Percentiles rank a stretch among this genome's conserved stretches.
Evolutionary conservation across 2,113 vertebrate species (phyloP).

Genomic region (Erythrocercus mccallii): DNA sequence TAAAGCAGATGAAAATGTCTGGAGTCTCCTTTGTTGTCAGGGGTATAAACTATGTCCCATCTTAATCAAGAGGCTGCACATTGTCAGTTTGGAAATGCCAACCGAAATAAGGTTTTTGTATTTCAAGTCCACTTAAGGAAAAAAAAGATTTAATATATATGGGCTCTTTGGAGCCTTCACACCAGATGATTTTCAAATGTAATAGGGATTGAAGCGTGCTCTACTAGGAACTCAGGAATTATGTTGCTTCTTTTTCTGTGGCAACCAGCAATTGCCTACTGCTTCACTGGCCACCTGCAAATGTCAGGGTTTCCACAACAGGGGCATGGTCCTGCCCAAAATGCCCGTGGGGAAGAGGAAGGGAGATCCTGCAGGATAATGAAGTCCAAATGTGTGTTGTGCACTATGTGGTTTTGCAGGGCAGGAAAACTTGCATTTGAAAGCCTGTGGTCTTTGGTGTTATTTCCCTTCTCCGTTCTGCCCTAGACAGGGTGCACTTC

Average conservation of each 20-base stretch:
- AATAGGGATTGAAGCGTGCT: not conserved
- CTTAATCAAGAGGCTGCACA: not conserved
- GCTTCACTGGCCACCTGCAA: not conserved
- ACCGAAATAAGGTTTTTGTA: not conserved
- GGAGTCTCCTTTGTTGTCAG: not conserved
- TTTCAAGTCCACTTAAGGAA: not conserved
- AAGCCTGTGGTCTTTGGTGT: not conserved
- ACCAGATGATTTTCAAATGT: not conserved
- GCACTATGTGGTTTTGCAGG: not conserved
- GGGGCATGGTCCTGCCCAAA: not conserved
- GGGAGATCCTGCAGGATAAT: not conserved
- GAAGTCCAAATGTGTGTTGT: not conserved
- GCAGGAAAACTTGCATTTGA: not conserved
- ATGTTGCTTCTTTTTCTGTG: not conserved
- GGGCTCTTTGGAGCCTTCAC: not conserved
- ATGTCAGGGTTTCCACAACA: not conserved
- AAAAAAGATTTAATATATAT: not conserved
- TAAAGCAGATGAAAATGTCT: slow-evolving; percentile 7
- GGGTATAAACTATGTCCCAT: not conserved
- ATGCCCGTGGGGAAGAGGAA: not conserved
- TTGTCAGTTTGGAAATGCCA: not conserved
- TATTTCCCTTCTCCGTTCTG: rapidly evolving
- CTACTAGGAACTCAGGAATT: not conserved
- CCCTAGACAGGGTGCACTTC: not conserved
- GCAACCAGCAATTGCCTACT: not conserved